phyloP scores from a whole-genome alignment of 2,113 vertebrate genomes.

The Origma solitaria region DNA sequence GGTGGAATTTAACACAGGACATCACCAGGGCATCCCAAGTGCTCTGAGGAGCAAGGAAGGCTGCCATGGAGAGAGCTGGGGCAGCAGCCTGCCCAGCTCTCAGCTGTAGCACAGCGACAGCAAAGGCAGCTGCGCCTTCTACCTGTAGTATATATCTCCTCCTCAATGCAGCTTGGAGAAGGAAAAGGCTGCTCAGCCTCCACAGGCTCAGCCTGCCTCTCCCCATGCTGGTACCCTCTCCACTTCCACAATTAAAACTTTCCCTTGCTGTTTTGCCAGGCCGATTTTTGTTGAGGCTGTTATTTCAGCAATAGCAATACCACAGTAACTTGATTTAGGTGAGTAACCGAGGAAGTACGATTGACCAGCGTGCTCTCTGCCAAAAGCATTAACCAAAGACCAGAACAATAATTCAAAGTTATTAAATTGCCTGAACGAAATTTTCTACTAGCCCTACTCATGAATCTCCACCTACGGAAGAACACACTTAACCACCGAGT shows the following conservation, averaged over 20 bases:
- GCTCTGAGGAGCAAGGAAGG: neutral
- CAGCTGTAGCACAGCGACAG: neutral
- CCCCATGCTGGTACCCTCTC: neutral
- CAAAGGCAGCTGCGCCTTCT: neutral
- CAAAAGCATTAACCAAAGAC: constrained; percentile 32
- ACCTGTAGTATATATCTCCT: no score
- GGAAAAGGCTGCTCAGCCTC: neutral
- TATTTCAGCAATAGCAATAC: neutral
- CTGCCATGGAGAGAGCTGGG: neutral
- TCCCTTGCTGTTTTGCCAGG: neutral
- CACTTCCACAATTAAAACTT: neutral
- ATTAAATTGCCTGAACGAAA: constrained; percentile 24
- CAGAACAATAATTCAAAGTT: constrained; percentile 16
- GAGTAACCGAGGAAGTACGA: neutral
- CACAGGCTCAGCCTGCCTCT: neutral
- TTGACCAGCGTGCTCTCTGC: neutral
- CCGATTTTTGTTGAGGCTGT: neutral
- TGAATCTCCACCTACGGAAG: neutral
- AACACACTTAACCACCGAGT: neutral
- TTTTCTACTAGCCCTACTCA: neutral
- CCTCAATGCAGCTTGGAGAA: fast-evolving
- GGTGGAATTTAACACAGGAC: neutral
- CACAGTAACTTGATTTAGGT: constrained; percentile 4
- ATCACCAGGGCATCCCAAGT: neutral
- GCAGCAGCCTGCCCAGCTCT: neutral